These are phyloP conservation scores for Sardina pilchardus DNA, from an alignment of 2,113 vertebrate species.

Conservation along the genomic window DNA sequence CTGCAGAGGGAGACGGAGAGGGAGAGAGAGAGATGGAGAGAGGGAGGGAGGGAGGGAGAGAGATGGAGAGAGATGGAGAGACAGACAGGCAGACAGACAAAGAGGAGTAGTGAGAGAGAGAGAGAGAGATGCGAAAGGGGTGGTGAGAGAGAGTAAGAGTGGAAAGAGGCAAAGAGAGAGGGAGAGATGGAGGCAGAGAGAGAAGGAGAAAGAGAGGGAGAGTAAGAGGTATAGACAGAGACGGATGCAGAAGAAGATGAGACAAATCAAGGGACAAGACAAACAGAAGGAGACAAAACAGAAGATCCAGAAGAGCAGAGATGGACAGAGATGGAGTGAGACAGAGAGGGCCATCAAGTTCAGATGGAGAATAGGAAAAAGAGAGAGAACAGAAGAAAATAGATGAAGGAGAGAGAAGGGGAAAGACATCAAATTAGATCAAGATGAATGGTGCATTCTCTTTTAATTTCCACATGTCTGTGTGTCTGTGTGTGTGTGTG, in stretches of 20 bases:
- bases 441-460: not conserved
- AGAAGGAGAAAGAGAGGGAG: not conserved
- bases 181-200: not conserved
- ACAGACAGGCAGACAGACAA: not conserved
- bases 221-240: not conserved
- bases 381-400: no score
- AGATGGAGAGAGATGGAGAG: not conserved
- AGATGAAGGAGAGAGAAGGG: not conserved
- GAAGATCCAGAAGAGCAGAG: not conserved
- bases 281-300: no score
- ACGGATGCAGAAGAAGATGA: not conserved
- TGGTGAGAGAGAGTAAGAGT: not conserved
- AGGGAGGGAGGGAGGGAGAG: not conserved
- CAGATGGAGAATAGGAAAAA: no score
- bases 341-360: no score
- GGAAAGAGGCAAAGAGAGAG: not conserved
- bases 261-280: no score
- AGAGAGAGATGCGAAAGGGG: slow-evolving; percentile 5
- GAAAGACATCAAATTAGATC: not conserved
- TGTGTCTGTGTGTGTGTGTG: slow-evolving; percentile 17
- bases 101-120: slow-evolving; percentile 3
- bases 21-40: slow-evolving; percentile 14
- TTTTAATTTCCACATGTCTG: not conserved
- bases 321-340: not conserved
- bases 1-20: slow-evolving; percentile 67